Evolutionary conservation across 2,888 invertebrate genomes (phyloP), one percentile per base, ranked within the genome.

Genomic region (Desoria tigrina): DNA sequence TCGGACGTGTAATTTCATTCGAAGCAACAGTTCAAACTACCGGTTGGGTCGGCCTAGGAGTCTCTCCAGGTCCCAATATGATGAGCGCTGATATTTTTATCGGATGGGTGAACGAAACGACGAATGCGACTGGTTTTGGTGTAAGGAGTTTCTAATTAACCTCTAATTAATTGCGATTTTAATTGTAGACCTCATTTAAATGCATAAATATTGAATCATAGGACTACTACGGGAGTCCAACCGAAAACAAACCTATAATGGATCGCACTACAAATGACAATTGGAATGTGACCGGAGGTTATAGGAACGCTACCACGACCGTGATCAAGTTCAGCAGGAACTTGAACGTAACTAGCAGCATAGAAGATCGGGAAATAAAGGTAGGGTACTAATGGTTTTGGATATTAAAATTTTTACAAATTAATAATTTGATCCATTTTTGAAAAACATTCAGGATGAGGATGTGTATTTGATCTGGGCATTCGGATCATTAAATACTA

Each of bases 311-410:
- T 24, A 24, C 3, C 51, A 26, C 4, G 26, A 51, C 51, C 3
- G 16, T 51, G 18, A 24, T 51, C 2, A 16, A 4, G 23, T 26
- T 24, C 24, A 16, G 16, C 4, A 51, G 51, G 23, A 7, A 7
- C 9, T 51, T 51, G 23, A 51, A 51, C 9, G 51, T 24, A 3
- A 16, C 16, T 24, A 51, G 23, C 26, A 23, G 9, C 2, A 3
- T 7, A 26, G 24, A 51, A 51, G 51, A 51, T 26, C 23, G 24
- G 3, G 51, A 51, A 6, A 51, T 51, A 7, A 24, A 51, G 51
- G 51, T 24, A 6, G 6, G 21, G 11, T 7, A 11, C 21, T 7
- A 11, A 49, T 11, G 18, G n/a, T 7, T 49, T 16, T 39, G 14
- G 14, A 11, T 39, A 11, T 39, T 39, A 39, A 39, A 11, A 39